A percentile compares a stretch with the other conserved stretches of the same genome.
These are phyloP conservation scores for Solenopsis fugax DNA, from an alignment of 1,140 invertebrate genomes.

Conservation along the genomic window DNA sequence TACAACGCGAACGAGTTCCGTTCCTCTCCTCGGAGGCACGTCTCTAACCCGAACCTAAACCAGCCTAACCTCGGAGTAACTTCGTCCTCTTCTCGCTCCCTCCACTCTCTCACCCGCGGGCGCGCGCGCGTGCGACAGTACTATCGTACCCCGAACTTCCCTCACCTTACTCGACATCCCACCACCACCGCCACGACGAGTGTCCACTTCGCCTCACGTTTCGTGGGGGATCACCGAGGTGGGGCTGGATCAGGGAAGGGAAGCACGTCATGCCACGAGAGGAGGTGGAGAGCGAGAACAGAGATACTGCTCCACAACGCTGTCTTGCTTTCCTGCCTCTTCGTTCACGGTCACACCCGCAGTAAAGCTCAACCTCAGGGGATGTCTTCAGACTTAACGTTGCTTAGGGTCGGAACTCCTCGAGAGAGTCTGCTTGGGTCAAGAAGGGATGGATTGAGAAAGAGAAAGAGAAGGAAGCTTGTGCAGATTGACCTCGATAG, in stretches of 20 bases:
- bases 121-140: slow-evolving; percentile 45
- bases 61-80: slow-evolving; percentile 75
- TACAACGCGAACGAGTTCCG: slow-evolving; percentile 74
- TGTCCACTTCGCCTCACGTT: slow-evolving; percentile 80
- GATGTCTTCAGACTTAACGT: slow-evolving; percentile 22
- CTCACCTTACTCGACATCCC: slow-evolving; percentile 59
- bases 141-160: slow-evolving; percentile 68
- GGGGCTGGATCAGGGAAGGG: slow-evolving; percentile 66
- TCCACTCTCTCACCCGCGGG: slow-evolving; percentile 21
- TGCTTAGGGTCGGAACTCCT: slow-evolving; percentile 5
- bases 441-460: not conserved
- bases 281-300: slow-evolving; percentile 73
- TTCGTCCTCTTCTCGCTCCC: slow-evolving; percentile 47
- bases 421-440: not conserved
- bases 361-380: slow-evolving; percentile 78
- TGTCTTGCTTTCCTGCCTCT: slow-evolving; percentile 84
- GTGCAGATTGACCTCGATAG: slow-evolving; percentile 7
- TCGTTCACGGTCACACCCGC: slow-evolving; percentile 86
- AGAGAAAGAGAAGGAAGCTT: not conserved
- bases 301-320: slow-evolving; percentile 84
- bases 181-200: slow-evolving; percentile 72
- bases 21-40: slow-evolving; percentile 79
- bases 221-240: slow-evolving; percentile 65
- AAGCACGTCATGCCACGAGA: slow-evolving; percentile 63
- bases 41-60: slow-evolving; percentile 78